Evolutionary conservation across 2,888 invertebrate species (phyloP).

Genomic region (Thereva nobilitata): DNA sequence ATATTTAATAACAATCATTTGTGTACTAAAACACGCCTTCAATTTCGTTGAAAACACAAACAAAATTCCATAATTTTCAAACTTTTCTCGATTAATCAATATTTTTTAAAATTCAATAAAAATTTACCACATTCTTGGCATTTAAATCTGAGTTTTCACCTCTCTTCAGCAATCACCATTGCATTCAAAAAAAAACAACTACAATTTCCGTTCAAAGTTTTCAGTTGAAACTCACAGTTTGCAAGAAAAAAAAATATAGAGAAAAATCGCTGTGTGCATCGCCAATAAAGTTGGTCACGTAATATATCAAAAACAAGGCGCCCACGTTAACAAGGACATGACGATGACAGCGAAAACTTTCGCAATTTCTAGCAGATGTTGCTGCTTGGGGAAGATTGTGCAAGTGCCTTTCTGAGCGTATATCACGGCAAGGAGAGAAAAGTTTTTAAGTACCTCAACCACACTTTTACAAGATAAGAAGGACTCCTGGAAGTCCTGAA

Average conservation of each 20-base stretch:
- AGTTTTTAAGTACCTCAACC: constrained; percentile 32
- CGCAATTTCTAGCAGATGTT: constrained; percentile 35
- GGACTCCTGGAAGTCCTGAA: neutral
- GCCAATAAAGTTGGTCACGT: constrained; percentile 32
- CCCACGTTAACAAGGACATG: constrained; percentile 35
- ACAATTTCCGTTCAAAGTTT: too few relatives aligned
- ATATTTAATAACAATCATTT: too few relatives aligned
- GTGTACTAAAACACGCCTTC: too few relatives aligned
- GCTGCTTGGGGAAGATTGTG: constrained; percentile 20
- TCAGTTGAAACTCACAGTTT: too few relatives aligned
- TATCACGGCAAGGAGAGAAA: constrained; percentile 18
- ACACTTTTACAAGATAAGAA: constrained; percentile 23
- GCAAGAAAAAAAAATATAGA: neutral
- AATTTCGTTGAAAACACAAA: too few relatives aligned
- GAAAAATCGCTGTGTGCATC: constrained; percentile 27
- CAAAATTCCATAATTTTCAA: too few relatives aligned
- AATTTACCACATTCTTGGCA: too few relatives aligned
- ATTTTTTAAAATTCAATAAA: too few relatives aligned
- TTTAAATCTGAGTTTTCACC: too few relatives aligned
- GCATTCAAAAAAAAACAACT: too few relatives aligned
- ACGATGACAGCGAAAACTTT: constrained; percentile 35
- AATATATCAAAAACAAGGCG: constrained; percentile 29
- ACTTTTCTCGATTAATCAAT: too few relatives aligned
- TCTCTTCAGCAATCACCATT: too few relatives aligned
- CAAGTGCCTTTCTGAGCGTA: constrained; percentile 15